Evolutionary conservation across 2,888 invertebrate genomes (phyloP), one percentile per base, ranked within the genome.

Genomic region (Leptinotarsa tumamoca): DNA sequence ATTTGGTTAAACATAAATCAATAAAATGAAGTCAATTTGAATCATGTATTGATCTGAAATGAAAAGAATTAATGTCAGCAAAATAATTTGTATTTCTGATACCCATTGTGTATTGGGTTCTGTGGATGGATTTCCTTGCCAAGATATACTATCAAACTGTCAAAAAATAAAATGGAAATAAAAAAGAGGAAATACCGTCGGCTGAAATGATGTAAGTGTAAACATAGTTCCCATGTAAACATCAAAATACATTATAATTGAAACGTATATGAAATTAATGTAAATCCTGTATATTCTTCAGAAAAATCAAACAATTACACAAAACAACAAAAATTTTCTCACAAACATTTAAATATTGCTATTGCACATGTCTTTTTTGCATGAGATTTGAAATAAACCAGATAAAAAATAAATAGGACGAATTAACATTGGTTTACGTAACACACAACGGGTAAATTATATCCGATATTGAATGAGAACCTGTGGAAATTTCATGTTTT

Each of bases 311-410:
- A 63, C 43, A 43, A 63, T 63, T 21, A 58, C 23, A 58, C 18
- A 58, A 63, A 63, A 63, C 63, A 63, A 63, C 33, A 43, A 63
- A 63, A 63, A 33, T 3, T 27, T 63, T 43, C 43, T 33, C 10
- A 27, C 63, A 43, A 33, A 4, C 33, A 17, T 68, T 50, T 27
- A 58, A 69, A 43, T 68, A 56, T 76, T 33, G 51, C 58, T 79
- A 80, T 79, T 78, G 79, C 79, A 78, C 79, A 72, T 73, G 70
- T 75, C 73, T 68, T 76, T 73, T 70, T 67, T 73, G 70, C 67
- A 72, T 52, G 54, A 58, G 49, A 69, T 49, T 63, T 18, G 70
- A 66, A 73, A 69, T 23, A 27, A 76, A 76, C 68, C 52, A 70
- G 56, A 69, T 51, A 61, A 67, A 58, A 21, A 67, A 72, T n/a